Conservation (phyloP, 2,888 invertebrate species). For the Pterobdella sp. region DNA sequence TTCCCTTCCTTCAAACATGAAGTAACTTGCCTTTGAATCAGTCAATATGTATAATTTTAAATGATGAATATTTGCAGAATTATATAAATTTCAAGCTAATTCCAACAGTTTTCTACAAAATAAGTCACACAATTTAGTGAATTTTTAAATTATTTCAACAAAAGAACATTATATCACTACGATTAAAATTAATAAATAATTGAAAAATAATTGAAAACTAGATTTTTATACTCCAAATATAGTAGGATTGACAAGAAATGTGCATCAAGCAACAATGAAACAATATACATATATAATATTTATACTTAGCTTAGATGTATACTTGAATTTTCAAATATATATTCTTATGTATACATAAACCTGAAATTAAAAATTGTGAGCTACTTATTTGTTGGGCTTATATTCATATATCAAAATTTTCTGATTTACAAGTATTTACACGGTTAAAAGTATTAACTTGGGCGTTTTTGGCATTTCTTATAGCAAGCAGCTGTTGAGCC, state of each 20-base stretch:
- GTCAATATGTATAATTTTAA: neutral
- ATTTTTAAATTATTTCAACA: neutral
- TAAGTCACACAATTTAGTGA: neutral
- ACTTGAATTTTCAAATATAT: no score
- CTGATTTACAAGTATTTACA: no score
- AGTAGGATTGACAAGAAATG: no score
- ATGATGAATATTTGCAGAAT: neutral
- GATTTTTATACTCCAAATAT: no score
- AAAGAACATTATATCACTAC: neutral
- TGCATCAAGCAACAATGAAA: no score
- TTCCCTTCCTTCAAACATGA: conserved; percentile 80
- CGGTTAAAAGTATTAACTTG: conserved; percentile 52
- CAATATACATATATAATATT: no score
- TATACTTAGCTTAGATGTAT: no score
- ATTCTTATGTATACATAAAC: no score
- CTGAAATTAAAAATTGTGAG: no score
- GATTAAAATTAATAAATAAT: neutral
- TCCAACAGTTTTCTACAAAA: neutral
- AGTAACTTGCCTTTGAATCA: conserved; percentile 55
- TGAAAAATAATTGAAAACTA: no score
- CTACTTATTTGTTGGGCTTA: no score
- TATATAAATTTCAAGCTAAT: neutral
- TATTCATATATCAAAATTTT: no score
- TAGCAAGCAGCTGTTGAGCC: conserved; percentile 79
- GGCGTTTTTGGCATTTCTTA: conserved; percentile 73